Conservation (phyloP, 92 coral and sea anemone genomes). For the Montipora capitata region DNA sequence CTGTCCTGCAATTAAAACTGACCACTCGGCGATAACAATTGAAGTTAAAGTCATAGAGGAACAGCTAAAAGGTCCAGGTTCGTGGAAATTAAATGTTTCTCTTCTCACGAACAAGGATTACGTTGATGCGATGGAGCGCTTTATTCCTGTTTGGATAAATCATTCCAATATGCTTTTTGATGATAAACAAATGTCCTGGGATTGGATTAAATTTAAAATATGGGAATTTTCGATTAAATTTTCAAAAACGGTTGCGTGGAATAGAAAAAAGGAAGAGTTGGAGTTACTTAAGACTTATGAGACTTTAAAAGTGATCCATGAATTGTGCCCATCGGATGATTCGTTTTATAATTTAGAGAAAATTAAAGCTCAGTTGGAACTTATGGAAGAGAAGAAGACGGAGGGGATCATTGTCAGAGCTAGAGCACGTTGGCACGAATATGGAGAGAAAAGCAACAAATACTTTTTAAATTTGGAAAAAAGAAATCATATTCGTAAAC, state of each 20-base stretch:
- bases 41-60: too few relatives aligned
- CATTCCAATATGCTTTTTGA: neutral
- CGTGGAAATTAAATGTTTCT: slow-evolving; percentile 28
- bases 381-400: too few relatives aligned
- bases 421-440: too few relatives aligned
- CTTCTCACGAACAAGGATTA: slow-evolving; percentile 26
- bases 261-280: slow-evolving; percentile 24
- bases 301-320: neutral
- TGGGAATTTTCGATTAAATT: neutral
- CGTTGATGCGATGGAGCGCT: slow-evolving; percentile 14
- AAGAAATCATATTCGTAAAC: slow-evolving; percentile 41
- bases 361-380: too few relatives aligned
- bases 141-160: neutral
- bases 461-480: neutral
- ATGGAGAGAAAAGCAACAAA: too few relatives aligned
- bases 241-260: slow-evolving; percentile 14
- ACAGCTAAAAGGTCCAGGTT: neutral
- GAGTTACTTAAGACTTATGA: neutral
- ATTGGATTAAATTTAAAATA: neutral
- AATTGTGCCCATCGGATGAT: neutral
- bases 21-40: too few relatives aligned
- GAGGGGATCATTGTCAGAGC: too few relatives aligned
- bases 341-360: neutral
- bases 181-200: slow-evolving; percentile 4
- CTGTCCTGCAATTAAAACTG: too few relatives aligned